Base-by-base conservation (phyloP, 2,888 invertebrate genomes). In the Cryptocheilus praepositus region DNA sequence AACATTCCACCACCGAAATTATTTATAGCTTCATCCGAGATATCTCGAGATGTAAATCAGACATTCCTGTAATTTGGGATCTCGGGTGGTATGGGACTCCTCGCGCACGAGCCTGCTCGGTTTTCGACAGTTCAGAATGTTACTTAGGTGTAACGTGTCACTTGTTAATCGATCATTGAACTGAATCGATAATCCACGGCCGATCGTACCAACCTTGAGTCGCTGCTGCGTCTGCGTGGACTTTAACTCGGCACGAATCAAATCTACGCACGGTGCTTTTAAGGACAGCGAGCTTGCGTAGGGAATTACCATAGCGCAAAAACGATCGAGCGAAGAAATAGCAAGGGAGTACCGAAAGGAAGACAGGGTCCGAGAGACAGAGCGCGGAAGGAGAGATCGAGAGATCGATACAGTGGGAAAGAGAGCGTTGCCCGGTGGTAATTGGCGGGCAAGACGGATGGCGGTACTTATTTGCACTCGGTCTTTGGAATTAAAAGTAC, bases 381-480 rank as follows among this genome's bases (percentile, higher is more conserved):
- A 21, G 18, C 15, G 49, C n/a, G 28, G 28, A 49, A 66, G 65
- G 62, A 56, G 2, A 45, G 53, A 58, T 19, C 19, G 1, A 7
- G 22, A 53, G 13, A 4, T 11, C 51, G 55, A 22, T 36, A 49
- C n/a, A 43, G 44, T 69, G 46, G 56, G 52, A 71, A 52, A 62
- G 68, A 64, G 71, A 70, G 68, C 60, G 64, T 61, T 71, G 70
- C 73, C 64, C 70, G 55, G 80, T 80, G 80, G 81, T 87, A 88
- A 88, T 87, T 87, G 86, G 85, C 83, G 82, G 81, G 67, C 81
- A 86, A 87, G 87, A 88, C 84, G 84, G 81, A 88, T 88, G 85
- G 77, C 78, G 82, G 85, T 85, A 83, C 83, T 88, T 87, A 88
- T 86, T 87, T 85, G 87, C 86, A 84, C 86, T 83, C 82, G 77